Conservation (phyloP, 2,113 vertebrate species). For the Leuciscus idus region DNA sequence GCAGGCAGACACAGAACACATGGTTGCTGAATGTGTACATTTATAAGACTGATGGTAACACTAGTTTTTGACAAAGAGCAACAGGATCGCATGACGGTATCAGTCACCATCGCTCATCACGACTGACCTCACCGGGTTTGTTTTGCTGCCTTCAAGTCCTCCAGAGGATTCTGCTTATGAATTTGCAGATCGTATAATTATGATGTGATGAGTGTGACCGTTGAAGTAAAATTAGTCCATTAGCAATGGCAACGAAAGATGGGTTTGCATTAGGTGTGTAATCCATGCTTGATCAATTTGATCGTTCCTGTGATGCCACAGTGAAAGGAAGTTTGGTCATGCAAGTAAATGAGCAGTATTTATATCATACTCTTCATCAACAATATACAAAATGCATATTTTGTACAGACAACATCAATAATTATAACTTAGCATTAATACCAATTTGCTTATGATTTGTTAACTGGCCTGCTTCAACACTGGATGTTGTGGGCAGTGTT, state of each 20-base stretch:
- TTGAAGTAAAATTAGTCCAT: neutral
- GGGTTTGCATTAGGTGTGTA: neutral
- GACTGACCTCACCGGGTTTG: neutral
- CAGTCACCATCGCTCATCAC: neutral
- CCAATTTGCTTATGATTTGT: neutral
- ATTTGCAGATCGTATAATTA: neutral
- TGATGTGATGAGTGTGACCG: neutral
- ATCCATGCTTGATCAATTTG: neutral
- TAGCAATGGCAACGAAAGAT: neutral
- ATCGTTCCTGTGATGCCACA: neutral
- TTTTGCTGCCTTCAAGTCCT: neutral
- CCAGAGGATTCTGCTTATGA: neutral
- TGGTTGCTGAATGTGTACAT: neutral
- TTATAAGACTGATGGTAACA: neutral
- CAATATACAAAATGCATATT: neutral
- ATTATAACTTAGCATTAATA: neutral
- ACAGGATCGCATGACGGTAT: neutral
- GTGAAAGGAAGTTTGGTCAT: neutral
- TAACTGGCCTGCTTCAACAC: neutral
- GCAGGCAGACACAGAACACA: constrained; percentile 29
- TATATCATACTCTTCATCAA: neutral
- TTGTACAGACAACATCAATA: neutral
- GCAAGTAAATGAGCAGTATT: neutral
- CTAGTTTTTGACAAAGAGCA: constrained; percentile 1
- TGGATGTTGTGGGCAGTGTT: neutral